Evolutionary conservation across 2,113 vertebrate genomes (phyloP), one percentile per base, ranked within the genome.

Genomic region (Hyperoodon ampullatus): DNA sequence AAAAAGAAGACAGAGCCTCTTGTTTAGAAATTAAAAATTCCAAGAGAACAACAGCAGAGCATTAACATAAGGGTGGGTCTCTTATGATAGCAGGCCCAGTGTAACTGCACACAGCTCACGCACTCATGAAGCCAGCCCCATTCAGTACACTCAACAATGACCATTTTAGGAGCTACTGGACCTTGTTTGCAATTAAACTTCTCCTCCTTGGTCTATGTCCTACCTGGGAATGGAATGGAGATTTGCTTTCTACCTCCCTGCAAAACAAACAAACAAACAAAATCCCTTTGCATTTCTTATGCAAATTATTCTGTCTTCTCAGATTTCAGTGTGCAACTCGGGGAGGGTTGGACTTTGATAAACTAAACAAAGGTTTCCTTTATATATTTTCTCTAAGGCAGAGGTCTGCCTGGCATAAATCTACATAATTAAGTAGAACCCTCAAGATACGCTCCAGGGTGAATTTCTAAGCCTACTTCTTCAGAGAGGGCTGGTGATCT

Each of bases 321-420:
- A 92, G 26, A 83, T 82, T 95, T 72, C n/a, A 83, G 2, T 87
- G 21, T 60, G 33, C 33, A 60, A 75, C 72, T 68, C 61, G 15
- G 13, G 33, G 35, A 78, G 5, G 8, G 24, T 19, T 55, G 21
- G 39, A 39, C 72, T 96, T 92, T 71, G 68, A 92, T 74, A 93
- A 94, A 3, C 16, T 44, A 66, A 65, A 88, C 58, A 74, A 85
- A 93, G 53, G 0, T 89, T 93, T 35, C 7, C 35, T 86, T 93
- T 87, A 47, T 11, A 50, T 19, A 44, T 77, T 92, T 65, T 53
- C 33, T 83, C 14, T 85, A 89, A 93, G 50, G 35, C 21, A 60
- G 81, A 55, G 47, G n/a, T 89, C 90, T 80, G 68, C 35, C 15
- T 93, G 53, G 88, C 44, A 92, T 96, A 90, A 89, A 95, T 96